phyloP scores from a whole-genome alignment of 2,888 invertebrate species.

The Tineola bisselliella region DNA sequence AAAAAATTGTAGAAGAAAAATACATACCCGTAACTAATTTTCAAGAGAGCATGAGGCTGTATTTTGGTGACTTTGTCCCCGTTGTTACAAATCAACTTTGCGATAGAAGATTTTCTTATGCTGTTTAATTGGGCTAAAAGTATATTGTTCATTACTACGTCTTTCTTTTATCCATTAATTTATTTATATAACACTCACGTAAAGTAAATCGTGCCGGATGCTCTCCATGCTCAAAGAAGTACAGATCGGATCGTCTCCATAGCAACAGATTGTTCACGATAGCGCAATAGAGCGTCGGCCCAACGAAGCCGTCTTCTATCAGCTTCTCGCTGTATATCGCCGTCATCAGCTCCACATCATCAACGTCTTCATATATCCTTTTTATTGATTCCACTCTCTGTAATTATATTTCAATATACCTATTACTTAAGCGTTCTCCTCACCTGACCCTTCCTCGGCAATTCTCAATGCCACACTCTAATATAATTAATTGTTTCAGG shows the following conservation, averaged over 20 bases:
- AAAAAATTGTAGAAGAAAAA: no score
- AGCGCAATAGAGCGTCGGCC: conserved; percentile 29
- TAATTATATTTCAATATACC: not conserved
- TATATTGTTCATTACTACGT: no score
- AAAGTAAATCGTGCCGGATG: conserved; percentile 24
- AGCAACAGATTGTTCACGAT: conserved; percentile 24
- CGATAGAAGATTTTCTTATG: conserved; percentile 74
- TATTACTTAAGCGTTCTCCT: no score
- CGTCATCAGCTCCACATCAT: conserved; percentile 30
- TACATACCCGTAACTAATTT: conserved; percentile 61
- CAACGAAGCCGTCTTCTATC: conserved; percentile 21
- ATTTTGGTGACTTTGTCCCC: conserved; percentile 70
- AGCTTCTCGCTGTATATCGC: conserved; percentile 27
- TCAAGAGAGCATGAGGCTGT: conserved; percentile 70
- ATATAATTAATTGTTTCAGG: no score
- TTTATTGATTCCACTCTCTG: conserved; percentile 28
- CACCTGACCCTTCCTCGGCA: no score
- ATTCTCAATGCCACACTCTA: no score
- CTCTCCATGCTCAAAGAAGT: conserved; percentile 31
- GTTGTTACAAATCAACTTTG: conserved; percentile 78
- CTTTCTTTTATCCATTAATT: no score
- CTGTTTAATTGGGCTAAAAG: conserved; percentile 69
- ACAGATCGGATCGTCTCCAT: conserved; percentile 27
- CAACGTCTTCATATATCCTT: conserved; percentile 26
- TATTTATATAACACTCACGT: no score